These are phyloP conservation scores for Pristiophorus japonicus DNA, from an alignment of 2,113 vertebrate species.

Conservation along the genomic window DNA sequence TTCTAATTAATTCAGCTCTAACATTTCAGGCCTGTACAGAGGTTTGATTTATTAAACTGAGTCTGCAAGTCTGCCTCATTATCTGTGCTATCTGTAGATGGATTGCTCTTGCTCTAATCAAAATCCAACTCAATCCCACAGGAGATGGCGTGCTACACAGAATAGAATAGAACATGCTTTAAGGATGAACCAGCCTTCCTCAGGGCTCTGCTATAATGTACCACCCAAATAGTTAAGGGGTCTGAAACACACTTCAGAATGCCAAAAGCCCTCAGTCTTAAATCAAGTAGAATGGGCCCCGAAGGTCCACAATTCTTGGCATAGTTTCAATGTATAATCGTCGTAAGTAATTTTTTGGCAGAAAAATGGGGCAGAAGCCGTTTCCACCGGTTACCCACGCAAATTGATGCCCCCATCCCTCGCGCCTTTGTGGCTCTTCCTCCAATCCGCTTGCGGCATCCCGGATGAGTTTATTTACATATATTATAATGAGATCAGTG, in stretches of 20 bases:
- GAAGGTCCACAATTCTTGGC: neutral
- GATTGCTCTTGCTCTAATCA: conserved; percentile 32
- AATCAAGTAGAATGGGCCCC: conserved; percentile 9
- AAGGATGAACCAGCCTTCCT: neutral
- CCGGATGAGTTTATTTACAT: neutral
- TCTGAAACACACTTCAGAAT: conserved; percentile 1
- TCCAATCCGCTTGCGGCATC: neutral
- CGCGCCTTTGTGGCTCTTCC: neutral
- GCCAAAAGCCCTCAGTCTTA: neutral
- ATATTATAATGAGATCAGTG: neutral
- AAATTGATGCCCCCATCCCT: neutral
- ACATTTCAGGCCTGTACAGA: conserved; percentile 34
- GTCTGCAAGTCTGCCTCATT: conserved; percentile 31
- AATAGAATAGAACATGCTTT: conserved; percentile 32
- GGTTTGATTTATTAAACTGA: conserved; percentile 38
- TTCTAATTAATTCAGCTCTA: conserved; percentile 36
- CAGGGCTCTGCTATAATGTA: neutral
- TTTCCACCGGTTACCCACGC: neutral
- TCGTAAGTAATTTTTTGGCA: neutral
- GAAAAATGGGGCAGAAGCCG: neutral
- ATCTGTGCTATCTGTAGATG: conserved; percentile 33
- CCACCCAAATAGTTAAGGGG: conserved; percentile 25
- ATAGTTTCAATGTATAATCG: neutral
- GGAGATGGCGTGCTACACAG: neutral
- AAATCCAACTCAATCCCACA: conserved; percentile 8